Evolutionary conservation across 2,797 vertebrate species (phyloP), one percentile per base, ranked within the genome.

Genomic region (Sebastes kiyomatsui): DNA sequence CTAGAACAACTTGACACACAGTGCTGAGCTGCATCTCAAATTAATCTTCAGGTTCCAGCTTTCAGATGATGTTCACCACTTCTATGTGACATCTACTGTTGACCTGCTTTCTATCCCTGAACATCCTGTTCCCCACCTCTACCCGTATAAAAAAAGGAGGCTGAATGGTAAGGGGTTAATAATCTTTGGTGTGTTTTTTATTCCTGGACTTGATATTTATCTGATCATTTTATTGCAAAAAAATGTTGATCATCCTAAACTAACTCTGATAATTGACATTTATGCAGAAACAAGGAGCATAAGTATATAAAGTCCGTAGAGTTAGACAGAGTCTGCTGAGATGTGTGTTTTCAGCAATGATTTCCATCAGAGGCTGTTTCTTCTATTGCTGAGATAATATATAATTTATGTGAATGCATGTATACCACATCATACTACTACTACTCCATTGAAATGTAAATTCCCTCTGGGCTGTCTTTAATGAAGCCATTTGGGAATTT

Each of bases 401-500:
- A 85, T 90, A 83, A 89, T 92, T 88, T 54, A 92, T 90, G 64
- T 79, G 77, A 81, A 77, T 74, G 69, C 60, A 65, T 82, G 70
- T 83, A 75, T 71, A 79, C 66, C 76, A 61, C 79, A 61, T 81
- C 28, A 74, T 71, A 59, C 32, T 58, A 38, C 56, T 65, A 16
- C 46, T 65, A 16, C 46, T 35, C 67, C 12, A 67, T 77, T 90
- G 75, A 90, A 87, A 91, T 90, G 87, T 66, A 86, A 91, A 93
- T 92, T 79, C 65, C 86, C 82, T 72, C 55, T 55, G 32, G 76
- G 74, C 58, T 73, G 32, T 74, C 65, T 62, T 68, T 88, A 90
- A 91, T 88, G 69, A 92, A 87, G 75, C 62, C 87, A 76, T 81
- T 70, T 84, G 87, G 82, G 87, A 89, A 88, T 92, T 86, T 89